These are phyloP conservation scores for Mionectes olivaceus DNA, from an alignment of 2,797 vertebrate genomes.

Conservation along the genomic window DNA sequence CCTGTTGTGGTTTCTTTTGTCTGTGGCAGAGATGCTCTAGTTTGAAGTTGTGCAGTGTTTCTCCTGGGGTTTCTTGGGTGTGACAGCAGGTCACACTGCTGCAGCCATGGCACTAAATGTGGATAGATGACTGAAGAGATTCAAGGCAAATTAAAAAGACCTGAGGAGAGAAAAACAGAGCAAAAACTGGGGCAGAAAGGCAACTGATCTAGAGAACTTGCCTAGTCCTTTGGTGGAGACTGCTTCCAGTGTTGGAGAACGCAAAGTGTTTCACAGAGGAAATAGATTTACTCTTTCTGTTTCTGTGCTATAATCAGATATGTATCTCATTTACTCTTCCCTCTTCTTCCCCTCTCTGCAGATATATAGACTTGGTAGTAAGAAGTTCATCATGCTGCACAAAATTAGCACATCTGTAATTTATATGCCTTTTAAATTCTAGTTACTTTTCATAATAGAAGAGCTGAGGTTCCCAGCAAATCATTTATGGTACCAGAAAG, in stretches of 20 bases:
- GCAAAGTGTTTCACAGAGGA: neutral
- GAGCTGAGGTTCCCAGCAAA: slow-evolving; percentile 44
- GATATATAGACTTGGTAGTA: slow-evolving; percentile 15
- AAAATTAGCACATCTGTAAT: slow-evolving; percentile 60
- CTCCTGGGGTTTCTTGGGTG: neutral
- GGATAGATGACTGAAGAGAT: neutral
- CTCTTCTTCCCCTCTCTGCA: slow-evolving; percentile 10
- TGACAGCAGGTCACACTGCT: neutral
- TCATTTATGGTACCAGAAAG: slow-evolving; percentile 58
- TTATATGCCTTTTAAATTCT: slow-evolving; percentile 61
- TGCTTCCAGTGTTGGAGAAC: neutral
- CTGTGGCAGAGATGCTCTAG: neutral
- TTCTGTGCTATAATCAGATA: neutral
- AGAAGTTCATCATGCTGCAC: slow-evolving; percentile 24
- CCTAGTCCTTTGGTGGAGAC: neutral
- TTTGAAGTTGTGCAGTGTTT: neutral
- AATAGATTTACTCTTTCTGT: neutral
- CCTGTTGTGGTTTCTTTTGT: neutral
- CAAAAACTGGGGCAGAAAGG: neutral
- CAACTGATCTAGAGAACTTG: neutral
- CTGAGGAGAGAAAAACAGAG: neutral
- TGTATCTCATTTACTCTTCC: slow-evolving; percentile 18
- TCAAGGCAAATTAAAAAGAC: neutral
- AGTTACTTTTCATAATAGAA: slow-evolving; percentile 53
- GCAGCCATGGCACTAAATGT: neutral